Evolutionary conservation across 2,888 invertebrate species (phyloP).

Genomic region (Oxytorus armatus): DNA sequence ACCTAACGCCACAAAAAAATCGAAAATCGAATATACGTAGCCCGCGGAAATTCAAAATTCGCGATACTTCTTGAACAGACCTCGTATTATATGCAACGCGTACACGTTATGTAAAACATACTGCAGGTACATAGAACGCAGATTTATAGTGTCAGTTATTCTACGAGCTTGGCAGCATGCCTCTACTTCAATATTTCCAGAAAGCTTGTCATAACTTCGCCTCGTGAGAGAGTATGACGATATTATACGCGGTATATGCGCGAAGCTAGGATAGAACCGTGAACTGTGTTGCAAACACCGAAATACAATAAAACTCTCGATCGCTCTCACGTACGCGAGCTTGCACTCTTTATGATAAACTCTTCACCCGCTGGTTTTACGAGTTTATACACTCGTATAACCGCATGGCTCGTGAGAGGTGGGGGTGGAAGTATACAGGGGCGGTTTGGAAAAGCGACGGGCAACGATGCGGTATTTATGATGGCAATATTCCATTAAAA

Average conservation of each 20-base stretch:
- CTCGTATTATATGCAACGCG: conserved; percentile 46
- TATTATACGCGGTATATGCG: conserved; percentile 10
- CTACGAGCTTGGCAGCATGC: conserved; percentile 73
- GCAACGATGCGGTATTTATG: conserved; percentile 65
- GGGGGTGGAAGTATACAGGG: too few species aligned
- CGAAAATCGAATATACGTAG: too few species aligned
- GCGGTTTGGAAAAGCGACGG: conserved; percentile 40
- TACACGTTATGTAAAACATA: conserved; percentile 51
- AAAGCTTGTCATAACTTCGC: conserved; percentile 75
- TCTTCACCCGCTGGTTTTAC: conserved; percentile 64
- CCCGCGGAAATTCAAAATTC: too few species aligned
- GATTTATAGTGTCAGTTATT: conserved; percentile 58
- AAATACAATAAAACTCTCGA: conserved; percentile 56
- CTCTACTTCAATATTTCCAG: conserved; percentile 79
- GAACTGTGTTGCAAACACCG: conserved; percentile 39
- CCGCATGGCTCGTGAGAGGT: conserved; percentile 40
- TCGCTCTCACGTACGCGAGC: conserved; percentile 29
- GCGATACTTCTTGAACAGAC: too few species aligned
- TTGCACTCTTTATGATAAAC: conserved; percentile 59
- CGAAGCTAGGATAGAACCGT: conserved; percentile 28
- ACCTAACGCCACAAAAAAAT: too few species aligned
- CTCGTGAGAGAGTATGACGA: conserved; percentile 45
- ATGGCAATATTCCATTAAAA: conserved; percentile 67
- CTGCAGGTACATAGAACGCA: conserved; percentile 63
- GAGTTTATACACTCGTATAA: conserved; percentile 65